Base-by-base conservation (phyloP, 2,113 vertebrate genomes). In the Motacilla tschutschensis region DNA sequence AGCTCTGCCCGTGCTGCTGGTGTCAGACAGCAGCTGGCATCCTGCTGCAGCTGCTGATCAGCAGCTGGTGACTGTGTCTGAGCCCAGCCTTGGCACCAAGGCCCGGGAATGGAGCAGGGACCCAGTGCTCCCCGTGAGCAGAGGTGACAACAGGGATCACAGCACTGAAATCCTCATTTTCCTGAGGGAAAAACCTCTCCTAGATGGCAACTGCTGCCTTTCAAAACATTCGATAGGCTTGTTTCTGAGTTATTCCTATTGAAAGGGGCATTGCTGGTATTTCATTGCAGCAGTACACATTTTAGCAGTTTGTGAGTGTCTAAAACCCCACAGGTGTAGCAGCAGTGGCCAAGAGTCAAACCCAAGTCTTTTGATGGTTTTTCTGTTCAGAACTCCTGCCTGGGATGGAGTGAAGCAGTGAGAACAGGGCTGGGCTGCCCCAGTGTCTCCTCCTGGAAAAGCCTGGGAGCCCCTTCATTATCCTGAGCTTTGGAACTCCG, bases 71-170 rank as follows among this genome's bases (percentile, higher is more conserved):
- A 73, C 55, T 73, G 28, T 28, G 48, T 28, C 26, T 51, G 50
- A 51, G 28, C 40, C 63, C 79, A 81, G 54, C 36, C 58, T 35
- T 4, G 48, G 69, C 76, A 84, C 14, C 83, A 65, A 33, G 89
- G 48, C 13, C 58, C 51, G 29, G 18, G 53, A 74, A 36, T 14
- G 46, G 46, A 47, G 14, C 48, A 53, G 21, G 76, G 48, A n/a
- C 2, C 11, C 51, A 26, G 11, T 4, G 53, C 40, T 76, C 35
- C 47, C n/a, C 0, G 0, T 9, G 48, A 70, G 51, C 40, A 47
- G 24, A 43, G 50, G 29, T 22, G 20, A 64, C 40, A 60, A 20
- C 20, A 40, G 25, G 59, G 53, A 54, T 59, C 69, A 67, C 14
- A 36, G 40, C 48, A 36, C 6, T 28, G 14, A 54, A 59, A 33